A percentile compares a stretch with the other conserved stretches of the same genome.
phyloP scores from a whole-genome alignment of 2,113 vertebrate genomes.

The Peromyscus polionotus region DNA sequence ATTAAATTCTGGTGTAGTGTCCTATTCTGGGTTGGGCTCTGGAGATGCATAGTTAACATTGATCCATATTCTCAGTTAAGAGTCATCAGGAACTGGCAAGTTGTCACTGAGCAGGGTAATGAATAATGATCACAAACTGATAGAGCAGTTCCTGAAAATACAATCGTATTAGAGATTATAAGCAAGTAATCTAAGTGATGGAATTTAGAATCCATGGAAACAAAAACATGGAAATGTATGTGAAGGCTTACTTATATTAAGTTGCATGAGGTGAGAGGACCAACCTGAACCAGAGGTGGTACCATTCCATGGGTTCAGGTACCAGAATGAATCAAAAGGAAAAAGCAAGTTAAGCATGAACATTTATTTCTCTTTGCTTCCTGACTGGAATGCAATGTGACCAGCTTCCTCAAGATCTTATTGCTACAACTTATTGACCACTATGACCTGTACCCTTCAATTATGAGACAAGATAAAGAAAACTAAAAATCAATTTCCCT shows the following conservation, averaged over 20 bases:
- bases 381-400: neutral
- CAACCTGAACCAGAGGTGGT: neutral
- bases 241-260: neutral
- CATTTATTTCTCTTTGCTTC: neutral
- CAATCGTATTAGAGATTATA: neutral
- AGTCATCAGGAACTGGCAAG: neutral
- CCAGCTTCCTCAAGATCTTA: neutral
- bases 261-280: neutral
- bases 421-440: neutral
- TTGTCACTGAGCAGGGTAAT: constrained; percentile 21
- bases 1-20: neutral
- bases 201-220: too few species aligned
- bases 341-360: neutral
- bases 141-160: neutral
- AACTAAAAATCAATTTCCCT: neutral
- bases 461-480: too few species aligned
- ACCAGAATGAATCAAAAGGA: neutral
- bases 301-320: neutral
- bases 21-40: neutral
- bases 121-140: neutral
- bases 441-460: neutral
- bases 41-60: neutral
- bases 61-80: neutral
- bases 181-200: neutral
- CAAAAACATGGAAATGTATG: neutral